Base-by-base conservation (phyloP, 1,140 invertebrate species). In the Ganaspis sp. region DNA sequence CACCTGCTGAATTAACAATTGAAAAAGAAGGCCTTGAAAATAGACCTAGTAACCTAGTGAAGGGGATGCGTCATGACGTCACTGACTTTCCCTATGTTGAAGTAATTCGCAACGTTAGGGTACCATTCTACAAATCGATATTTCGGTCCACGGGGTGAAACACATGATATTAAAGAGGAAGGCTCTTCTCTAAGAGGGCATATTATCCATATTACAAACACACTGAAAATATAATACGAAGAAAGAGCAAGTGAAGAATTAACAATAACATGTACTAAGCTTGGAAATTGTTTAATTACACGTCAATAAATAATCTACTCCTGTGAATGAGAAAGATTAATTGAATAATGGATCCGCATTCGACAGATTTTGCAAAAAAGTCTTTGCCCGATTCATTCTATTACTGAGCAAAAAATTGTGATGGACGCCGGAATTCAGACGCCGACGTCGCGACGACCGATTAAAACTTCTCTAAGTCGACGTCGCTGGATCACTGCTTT, bases 11-110 rank as follows among this genome's bases (percentile, higher is more conserved):
- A 34, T 34, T 34, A 34, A 34, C 29, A 2, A 3, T 34, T 6
- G 6, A 19, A 69, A 69, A 69, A 38, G 9, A 34, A n/a, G 49
- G 34, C 54, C 58, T 77, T 77, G 78, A 80, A 82, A 81, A 84
- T 29, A 77, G 88, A 77, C 88, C 87, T 81, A 89, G 83, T 91
- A 88, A 91, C 90, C 90, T 81, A 90, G 80, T 86, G 73, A 89
- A 87, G 86, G 84, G 85, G 78, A 81, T 83, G 78, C 70, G 64
- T 78, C 69, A 83, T 89, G 87, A 88, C 88, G 89, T 88, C 85
- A 90, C 75, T 78, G 74, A 70, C 76, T 81, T 84, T 83, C 80
- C 85, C 79, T 85, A 84, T 84, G 74, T 82, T 87, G 86, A 86
- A 87, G 83, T 84, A 86, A 87, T 88, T 83, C 84, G 73, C 72